Evolutionary conservation across 35 echinoderm and acorn worm species (phyloP).

Genomic region (Apostichopus californicus): DNA sequence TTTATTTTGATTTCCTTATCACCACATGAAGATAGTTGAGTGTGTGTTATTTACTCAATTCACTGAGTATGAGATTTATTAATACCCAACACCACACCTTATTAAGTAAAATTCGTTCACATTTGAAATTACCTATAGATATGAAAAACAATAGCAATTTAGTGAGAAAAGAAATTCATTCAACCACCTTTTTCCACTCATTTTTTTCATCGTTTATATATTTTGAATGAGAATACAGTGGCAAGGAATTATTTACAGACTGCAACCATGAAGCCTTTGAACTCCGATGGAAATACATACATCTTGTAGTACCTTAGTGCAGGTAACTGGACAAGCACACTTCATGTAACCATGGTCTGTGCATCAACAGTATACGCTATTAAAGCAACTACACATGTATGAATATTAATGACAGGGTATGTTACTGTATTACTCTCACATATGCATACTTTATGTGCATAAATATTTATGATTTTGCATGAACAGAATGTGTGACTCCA

Average conservation of each 20-base stretch:
- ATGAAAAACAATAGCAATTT: background rate
- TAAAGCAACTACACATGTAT: too few relatives aligned
- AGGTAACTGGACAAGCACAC: background rate
- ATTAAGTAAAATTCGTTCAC: slow-evolving; percentile 1
- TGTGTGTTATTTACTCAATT: too few relatives aligned
- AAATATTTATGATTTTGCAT: too few relatives aligned
- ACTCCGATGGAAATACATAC: background rate
- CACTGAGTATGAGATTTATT: too few relatives aligned
- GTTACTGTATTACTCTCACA: too few relatives aligned
- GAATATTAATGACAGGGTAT: too few relatives aligned
- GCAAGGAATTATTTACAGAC: background rate
- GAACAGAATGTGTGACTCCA: too few relatives aligned
- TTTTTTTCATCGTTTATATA: background rate
- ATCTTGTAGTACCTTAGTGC: background rate
- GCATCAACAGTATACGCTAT: too few relatives aligned
- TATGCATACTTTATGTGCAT: too few relatives aligned
- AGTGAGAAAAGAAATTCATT: background rate
- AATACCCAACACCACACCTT: background rate
- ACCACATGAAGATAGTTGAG: background rate
- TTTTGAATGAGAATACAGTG: background rate
- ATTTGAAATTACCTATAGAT: background rate
- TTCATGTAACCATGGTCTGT: too few relatives aligned
- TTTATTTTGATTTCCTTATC: background rate
- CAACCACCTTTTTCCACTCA: background rate
- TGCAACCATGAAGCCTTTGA: background rate